Conservation (phyloP, 2,888 invertebrate genomes). For the Pteria penguin region DNA sequence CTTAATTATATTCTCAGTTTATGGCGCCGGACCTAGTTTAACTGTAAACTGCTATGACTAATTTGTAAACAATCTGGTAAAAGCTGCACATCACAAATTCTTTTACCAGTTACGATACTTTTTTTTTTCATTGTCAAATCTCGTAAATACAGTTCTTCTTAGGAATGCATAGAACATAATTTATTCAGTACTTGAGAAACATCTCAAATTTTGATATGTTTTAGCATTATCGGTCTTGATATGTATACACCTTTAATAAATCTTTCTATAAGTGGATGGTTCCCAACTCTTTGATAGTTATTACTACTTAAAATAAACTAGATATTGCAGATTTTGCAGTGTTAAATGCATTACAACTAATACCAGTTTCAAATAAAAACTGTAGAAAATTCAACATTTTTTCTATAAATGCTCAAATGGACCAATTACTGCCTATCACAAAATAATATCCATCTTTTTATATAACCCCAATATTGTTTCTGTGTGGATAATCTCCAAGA, state of each 20-base stretch:
- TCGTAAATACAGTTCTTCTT: conserved; percentile 28
- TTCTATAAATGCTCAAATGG: conserved; percentile 40
- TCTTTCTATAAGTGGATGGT: too few relatives aligned
- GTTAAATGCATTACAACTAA: too few relatives aligned
- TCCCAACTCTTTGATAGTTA: conserved; percentile 28
- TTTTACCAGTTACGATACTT: conserved; percentile 43
- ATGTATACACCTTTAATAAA: conserved; percentile 31
- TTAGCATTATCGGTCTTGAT: conserved; percentile 37
- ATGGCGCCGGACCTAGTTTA: too few relatives aligned
- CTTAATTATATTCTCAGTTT: too few relatives aligned
- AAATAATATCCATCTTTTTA: conserved; percentile 43
- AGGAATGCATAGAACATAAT: conserved; percentile 24
- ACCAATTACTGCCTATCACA: conserved; percentile 44
- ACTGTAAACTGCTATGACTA: conserved; percentile 21
- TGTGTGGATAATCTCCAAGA: conserved; percentile 46
- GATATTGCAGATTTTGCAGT: too few relatives aligned
- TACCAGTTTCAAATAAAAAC: too few relatives aligned
- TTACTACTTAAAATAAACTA: too few relatives aligned
- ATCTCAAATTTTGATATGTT: conserved; percentile 47
- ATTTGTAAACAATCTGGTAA: neutral
- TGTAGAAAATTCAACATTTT: too few relatives aligned
- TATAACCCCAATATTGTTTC: conserved; percentile 43
- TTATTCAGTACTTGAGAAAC: conserved; percentile 38
- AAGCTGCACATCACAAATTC: conserved; percentile 39
- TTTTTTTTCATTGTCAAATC: conserved; percentile 32